Percentiles rank a stretch among this genome's conserved stretches.
Conservation (phyloP, 37 sponge, comb jelly and placozoan species). For the Theonella swinhoei region DNA sequence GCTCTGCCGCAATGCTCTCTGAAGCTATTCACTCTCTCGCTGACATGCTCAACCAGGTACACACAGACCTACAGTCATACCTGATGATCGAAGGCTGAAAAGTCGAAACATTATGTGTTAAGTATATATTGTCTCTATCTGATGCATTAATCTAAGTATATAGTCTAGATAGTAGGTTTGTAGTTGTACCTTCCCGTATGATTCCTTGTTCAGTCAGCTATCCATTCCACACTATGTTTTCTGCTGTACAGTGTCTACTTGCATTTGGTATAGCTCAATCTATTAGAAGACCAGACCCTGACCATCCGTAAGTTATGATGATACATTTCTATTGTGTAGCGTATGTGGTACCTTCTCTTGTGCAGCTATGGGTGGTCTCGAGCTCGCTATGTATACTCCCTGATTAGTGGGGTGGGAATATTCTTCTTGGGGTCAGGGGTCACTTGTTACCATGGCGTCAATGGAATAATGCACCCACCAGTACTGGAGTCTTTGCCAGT, state of each 20-base stretch:
- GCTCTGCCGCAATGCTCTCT: constrained; percentile 94
- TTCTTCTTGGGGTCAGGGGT: constrained; percentile 97
- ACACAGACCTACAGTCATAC: too few relatives aligned
- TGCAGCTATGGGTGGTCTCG: constrained; percentile 90
- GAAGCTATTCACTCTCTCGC: constrained; percentile 96
- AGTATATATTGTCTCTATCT: neutral
- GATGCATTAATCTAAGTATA: too few relatives aligned
- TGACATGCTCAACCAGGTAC: constrained; percentile 95
- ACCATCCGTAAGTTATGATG: constrained; percentile 85
- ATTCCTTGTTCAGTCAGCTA: too few relatives aligned
- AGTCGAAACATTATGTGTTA: too few relatives aligned
- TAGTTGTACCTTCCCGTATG: too few relatives aligned
- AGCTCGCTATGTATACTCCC: constrained; percentile 94
- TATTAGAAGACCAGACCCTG: constrained; percentile 86
- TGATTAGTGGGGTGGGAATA: constrained; percentile 96
- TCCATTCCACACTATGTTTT: too few relatives aligned
- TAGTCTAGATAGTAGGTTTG: too few relatives aligned
- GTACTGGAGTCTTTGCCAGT: constrained; percentile 71
- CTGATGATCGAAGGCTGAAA: too few relatives aligned
- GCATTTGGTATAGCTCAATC: constrained; percentile 94
- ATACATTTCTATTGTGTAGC: neutral
- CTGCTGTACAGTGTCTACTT: constrained; percentile 81
- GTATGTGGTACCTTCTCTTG: neutral
- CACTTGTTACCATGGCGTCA: constrained; percentile 91
- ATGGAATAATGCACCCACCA: constrained; percentile 81